Conservation (phyloP, 1,140 invertebrate genomes). For the Drosophila hydei region DNA sequence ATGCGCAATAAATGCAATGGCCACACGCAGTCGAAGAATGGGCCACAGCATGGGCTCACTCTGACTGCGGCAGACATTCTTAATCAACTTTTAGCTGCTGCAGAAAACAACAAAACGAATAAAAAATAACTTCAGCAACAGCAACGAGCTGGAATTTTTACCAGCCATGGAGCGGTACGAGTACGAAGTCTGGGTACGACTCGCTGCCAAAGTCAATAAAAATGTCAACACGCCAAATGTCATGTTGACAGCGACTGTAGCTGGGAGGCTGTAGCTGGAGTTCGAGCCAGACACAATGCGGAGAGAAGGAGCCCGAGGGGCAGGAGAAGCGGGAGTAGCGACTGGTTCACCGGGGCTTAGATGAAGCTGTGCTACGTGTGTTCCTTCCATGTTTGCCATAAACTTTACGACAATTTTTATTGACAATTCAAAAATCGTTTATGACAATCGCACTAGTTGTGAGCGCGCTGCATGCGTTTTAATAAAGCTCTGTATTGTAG, state of each 20-base stretch:
- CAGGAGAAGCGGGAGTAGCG: constrained; percentile 11
- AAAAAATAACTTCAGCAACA: constrained; percentile 6
- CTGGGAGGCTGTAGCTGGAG: constrained; percentile 4
- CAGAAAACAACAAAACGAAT: constrained; percentile 28
- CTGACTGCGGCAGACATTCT: constrained; percentile 54
- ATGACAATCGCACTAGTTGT: constrained; percentile 71
- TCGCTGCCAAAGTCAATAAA: constrained; percentile 78
- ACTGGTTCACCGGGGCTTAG: background rate
- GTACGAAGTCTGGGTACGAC: constrained; percentile 23
- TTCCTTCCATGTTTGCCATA: constrained; percentile 47
- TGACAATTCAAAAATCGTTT: constrained; percentile 83
- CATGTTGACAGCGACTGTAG: constrained; percentile 66
- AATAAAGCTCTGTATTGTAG: constrained; percentile 56
- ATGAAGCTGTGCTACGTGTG: constrained; percentile 31
- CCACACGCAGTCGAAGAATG: constrained; percentile 43
- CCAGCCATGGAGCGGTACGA: constrained; percentile 11
- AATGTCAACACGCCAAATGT: constrained; percentile 82
- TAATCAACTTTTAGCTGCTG: constrained; percentile 71
- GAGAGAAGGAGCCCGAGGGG: constrained; percentile 17
- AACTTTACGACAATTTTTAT: constrained; percentile 75
- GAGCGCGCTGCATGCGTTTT: constrained; percentile 54
- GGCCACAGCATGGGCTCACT: constrained; percentile 22
- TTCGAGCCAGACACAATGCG: constrained; percentile 31
- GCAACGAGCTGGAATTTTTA: constrained; percentile 28
- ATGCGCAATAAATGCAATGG: constrained; percentile 68